Percentiles rank a stretch among this genome's conserved stretches.
These are phyloP conservation scores for Stegodyphus dumicola DNA, from an alignment of 1,140 invertebrate genomes.

Conservation along the genomic window DNA sequence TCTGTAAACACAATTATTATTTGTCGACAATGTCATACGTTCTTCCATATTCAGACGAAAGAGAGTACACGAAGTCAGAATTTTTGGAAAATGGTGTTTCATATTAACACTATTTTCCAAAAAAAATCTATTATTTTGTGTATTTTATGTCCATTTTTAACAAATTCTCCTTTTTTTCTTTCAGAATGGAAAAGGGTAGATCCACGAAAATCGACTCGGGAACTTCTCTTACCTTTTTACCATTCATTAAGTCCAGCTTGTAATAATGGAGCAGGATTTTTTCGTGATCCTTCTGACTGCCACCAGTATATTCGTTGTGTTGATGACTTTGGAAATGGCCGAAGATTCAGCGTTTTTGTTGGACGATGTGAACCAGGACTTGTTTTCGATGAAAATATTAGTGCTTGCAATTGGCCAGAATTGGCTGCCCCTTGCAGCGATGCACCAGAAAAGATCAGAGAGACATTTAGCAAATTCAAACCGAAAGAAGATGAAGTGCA, in stretches of 20 bases:
- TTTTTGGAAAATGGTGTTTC: no score
- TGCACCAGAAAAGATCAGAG: background rate
- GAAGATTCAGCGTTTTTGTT: slow-evolving; percentile 9
- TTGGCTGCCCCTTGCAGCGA: slow-evolving; percentile 47
- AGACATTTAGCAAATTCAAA: background rate
- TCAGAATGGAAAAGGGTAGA: slow-evolving; percentile 32
- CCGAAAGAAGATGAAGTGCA: background rate
- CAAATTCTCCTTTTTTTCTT: background rate
- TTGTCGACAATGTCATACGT: no score
- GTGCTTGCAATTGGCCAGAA: slow-evolving; percentile 59
- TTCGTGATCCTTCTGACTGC: slow-evolving; percentile 59
- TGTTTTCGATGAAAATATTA: slow-evolving; percentile 55
- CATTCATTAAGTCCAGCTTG: background rate
- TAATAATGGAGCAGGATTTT: slow-evolving; percentile 35
- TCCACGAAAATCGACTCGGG: slow-evolving; percentile 1
- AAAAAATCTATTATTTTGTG: no score
- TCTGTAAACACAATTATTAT: no score
- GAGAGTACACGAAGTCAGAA: no score
- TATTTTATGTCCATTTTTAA: background rate
- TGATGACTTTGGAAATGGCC: slow-evolving; percentile 10
- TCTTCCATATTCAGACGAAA: no score
- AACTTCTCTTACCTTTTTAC: background rate
- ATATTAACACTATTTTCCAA: no score
- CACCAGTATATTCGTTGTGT: slow-evolving; percentile 57
- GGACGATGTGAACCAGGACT: slow-evolving; percentile 73